Evolutionary conservation across 2,888 invertebrate genomes (phyloP), one percentile per base, ranked within the genome.

Genomic region (Atrina japonica): DNA sequence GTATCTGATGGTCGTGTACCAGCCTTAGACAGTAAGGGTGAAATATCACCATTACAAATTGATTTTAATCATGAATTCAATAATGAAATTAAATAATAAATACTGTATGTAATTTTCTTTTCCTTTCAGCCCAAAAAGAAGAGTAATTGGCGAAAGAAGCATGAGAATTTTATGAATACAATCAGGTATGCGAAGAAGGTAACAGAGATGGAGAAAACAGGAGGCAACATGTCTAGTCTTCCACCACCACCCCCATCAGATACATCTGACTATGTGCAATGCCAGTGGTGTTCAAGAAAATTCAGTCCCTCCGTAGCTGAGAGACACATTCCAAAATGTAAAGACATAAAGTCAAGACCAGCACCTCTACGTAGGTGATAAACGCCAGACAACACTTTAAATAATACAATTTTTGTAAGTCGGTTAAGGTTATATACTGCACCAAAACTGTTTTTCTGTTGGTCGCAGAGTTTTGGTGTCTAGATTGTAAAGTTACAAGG

Each of bases 271-370:
- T 97, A 97, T 91, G 93, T 96, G 25, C 94, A 94, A 86, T 98
- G 97, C 87, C 97, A 97, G 0, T 95, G 96, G 91, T 98, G 97
- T 90, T 92, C 92, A 30, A 93, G 97, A 0, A 94, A 94, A 83
- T 98, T 98, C 92, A 96, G 95, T 92, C 93, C 94, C 84, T 91
- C 92, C 0, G 88, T 87, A 1, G 98, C 97, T 1, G 95, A 95
- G 80, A 92, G 97, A 30, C 97, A 98, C 92, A 97, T 98, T 82
- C 97, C 98, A 59, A 95, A 96, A 91, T 98, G 98, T 92, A 95
- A 95, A 86, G 94, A 92, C 84, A 96, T 94, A 41, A 85, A 85
- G 67, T 72, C 86, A 16, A 77, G 84, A 30, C 87, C 88, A 2
- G 75, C 73, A 11, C 75, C 77, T 23, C 27, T 41, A 16, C 56